phyloP scores from a whole-genome alignment of 1,140 invertebrate genomes.

The Papilio xuthus region DNA sequence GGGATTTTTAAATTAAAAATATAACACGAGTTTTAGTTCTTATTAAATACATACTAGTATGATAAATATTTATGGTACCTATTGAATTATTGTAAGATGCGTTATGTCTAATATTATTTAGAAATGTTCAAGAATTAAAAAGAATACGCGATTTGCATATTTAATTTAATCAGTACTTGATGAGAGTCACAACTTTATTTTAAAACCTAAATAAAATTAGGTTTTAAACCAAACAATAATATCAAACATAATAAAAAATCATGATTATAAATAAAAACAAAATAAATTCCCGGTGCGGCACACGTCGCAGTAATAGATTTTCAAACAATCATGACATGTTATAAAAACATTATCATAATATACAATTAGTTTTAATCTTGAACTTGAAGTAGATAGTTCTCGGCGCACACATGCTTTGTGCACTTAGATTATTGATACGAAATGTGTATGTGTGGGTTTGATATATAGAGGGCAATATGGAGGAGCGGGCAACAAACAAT shows the following conservation, averaged over 20 bases:
- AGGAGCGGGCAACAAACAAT: constrained; percentile 69
- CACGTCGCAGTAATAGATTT: neutral
- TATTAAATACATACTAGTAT: too few relatives aligned
- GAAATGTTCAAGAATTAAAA: too few relatives aligned
- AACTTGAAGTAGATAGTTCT: constrained; percentile 3
- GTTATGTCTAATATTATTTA: too few relatives aligned
- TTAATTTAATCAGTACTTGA: too few relatives aligned
- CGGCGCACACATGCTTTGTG: neutral
- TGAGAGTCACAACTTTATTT: too few relatives aligned
- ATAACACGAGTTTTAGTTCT: too few relatives aligned
- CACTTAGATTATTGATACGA: neutral
- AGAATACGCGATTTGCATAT: neutral
- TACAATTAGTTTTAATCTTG: constrained; percentile 35
- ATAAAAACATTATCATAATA: constrained; percentile 24
- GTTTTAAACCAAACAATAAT: neutral
- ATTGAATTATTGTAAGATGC: too few relatives aligned
- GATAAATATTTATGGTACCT: too few relatives aligned
- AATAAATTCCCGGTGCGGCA: neutral
- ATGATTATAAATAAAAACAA: neutral
- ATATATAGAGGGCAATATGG: constrained; percentile 75
- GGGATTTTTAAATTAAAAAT: too few relatives aligned
- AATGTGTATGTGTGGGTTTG: constrained; percentile 52
- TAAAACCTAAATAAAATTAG: too few relatives aligned
- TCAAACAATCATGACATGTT: neutral
- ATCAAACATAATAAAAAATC: neutral